Base-by-base conservation (phyloP, 2,113 vertebrate species). In the Myiagra hebetior region DNA sequence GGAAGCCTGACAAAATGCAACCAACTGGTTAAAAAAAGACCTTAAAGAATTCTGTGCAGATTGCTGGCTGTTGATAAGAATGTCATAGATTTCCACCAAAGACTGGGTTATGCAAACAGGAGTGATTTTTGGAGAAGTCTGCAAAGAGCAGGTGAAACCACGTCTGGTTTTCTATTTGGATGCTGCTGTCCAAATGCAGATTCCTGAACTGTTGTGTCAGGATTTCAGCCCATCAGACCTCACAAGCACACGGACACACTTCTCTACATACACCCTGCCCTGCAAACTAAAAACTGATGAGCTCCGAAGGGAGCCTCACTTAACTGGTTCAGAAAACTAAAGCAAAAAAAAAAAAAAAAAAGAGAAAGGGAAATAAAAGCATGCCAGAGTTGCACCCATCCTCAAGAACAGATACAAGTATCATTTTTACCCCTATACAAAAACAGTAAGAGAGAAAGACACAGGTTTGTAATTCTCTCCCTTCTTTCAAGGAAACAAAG, bases 111-210 rank as follows among this genome's bases (percentile, higher is more conserved):
- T 21, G 59, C 26, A 76, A 64, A 76, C 7, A 24, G 0, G 1
- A 81, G 20, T 13, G 23, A 73, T 87, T 91, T 59, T 52, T 16
- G 14, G 30, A 52, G n/a, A 89, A 84, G n/a, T 11, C 73, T 75
- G 33, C 52, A 78, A 74, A 79, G 17, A 31, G 68, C 24, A 52
- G 47, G 17, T 73, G 41, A 90, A 91, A 87, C 28, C 28, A n/a
- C 0, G 2, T 4, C 70, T 56, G 23, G n/a, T 79, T 85, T 95
- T 69, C 49, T 35, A 1, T 65, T 73, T 76, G 74, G 63, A 41
- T 93, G 85, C 67, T 96, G 94, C 92, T 94, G 91, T 93, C 94
- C 96, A 96, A 93, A 93, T 33, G 37, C n/a, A 83, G 72, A 90
- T 88, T 93, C 82, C 95, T 95, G 92, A 97, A 95, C 30, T 65